phyloP scores from a whole-genome alignment of 2,797 vertebrate genomes.

The Argentina silus region DNA sequence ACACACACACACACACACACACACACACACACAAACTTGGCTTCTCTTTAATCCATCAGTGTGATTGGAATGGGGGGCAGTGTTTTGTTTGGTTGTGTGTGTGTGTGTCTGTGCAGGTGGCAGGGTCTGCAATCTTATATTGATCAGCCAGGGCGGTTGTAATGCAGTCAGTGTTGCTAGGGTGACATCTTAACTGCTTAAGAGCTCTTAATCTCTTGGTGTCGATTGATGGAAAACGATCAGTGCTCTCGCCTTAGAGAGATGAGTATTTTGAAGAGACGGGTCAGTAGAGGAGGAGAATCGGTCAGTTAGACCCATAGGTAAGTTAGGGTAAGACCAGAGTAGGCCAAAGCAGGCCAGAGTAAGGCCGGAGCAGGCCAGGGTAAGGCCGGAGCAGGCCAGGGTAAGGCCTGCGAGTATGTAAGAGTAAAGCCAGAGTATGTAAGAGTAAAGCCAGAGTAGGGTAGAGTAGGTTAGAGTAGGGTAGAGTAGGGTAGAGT shows the following conservation, averaged over 20 bases:
- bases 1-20: constrained; percentile 29
- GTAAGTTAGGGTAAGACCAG: background rate
- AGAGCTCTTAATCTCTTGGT: constrained; percentile 34
- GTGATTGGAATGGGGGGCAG: constrained; percentile 55
- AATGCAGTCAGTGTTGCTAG: constrained; percentile 44
- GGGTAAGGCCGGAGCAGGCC: background rate
- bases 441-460: too few species aligned
- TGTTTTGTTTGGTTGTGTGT: constrained; percentile 60
- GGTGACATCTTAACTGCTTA: constrained; percentile 46
- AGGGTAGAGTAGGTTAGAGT: too few species aligned
- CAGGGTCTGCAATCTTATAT: constrained; percentile 57
- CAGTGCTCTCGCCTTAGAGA: constrained; percentile 5
- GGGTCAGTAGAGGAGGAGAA: background rate
- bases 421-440: background rate
- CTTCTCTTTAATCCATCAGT: constrained; percentile 57
- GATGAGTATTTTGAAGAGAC: background rate
- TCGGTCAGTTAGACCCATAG: too few species aligned
- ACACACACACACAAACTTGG: background rate
- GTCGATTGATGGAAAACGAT: constrained; percentile 27
- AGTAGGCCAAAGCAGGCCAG: background rate
- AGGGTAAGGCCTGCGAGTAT: background rate
- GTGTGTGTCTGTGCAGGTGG: constrained; percentile 45
- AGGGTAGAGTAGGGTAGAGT: too few species aligned
- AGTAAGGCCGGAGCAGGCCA: background rate
- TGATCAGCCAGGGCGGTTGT: constrained; percentile 56